Conservation (phyloP, 1,140 invertebrate genomes). For the Heliconius hewitsoni region DNA sequence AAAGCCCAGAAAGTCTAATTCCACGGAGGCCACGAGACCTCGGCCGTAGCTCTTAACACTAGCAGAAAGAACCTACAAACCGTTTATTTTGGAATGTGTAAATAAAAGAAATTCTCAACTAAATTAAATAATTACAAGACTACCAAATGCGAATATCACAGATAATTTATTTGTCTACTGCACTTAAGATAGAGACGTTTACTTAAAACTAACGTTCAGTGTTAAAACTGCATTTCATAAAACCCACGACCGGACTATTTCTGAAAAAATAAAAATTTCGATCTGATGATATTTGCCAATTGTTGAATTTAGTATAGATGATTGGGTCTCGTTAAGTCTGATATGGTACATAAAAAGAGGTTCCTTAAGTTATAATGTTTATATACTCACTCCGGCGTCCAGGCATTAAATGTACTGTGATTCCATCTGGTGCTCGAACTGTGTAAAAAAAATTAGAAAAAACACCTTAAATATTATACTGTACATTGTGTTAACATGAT, state of each 20-base stretch:
- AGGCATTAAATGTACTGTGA: conserved; percentile 77
- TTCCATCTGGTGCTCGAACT: conserved; percentile 77
- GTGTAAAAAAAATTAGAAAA: conserved; percentile 53
- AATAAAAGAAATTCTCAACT: conserved; percentile 53
- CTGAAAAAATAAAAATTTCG: conserved; percentile 68
- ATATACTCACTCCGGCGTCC: conserved; percentile 79
- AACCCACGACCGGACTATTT: conserved; percentile 80
- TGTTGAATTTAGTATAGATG: conserved; percentile 22
- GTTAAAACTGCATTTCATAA: conserved; percentile 66
- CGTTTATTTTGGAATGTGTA: conserved; percentile 70
- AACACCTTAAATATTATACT: conserved; percentile 19
- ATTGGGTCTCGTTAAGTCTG: neutral
- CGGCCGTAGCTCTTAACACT: conserved; percentile 7
- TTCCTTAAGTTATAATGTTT: conserved; percentile 49
- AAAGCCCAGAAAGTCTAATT: too few relatives aligned
- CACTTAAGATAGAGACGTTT: conserved; percentile 71
- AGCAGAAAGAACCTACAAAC: conserved; percentile 35
- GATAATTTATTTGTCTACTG: conserved; percentile 68
- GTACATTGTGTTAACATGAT: conserved; percentile 24
- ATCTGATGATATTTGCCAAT: conserved; percentile 48
- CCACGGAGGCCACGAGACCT: too few relatives aligned
- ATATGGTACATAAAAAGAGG: neutral
- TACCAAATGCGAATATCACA: conserved; percentile 81
- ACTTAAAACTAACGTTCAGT: conserved; percentile 48
- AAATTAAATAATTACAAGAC: conserved; percentile 47